Evolutionary conservation across 1,140 invertebrate genomes (phyloP).

Genomic region (Bombus confusus): DNA sequence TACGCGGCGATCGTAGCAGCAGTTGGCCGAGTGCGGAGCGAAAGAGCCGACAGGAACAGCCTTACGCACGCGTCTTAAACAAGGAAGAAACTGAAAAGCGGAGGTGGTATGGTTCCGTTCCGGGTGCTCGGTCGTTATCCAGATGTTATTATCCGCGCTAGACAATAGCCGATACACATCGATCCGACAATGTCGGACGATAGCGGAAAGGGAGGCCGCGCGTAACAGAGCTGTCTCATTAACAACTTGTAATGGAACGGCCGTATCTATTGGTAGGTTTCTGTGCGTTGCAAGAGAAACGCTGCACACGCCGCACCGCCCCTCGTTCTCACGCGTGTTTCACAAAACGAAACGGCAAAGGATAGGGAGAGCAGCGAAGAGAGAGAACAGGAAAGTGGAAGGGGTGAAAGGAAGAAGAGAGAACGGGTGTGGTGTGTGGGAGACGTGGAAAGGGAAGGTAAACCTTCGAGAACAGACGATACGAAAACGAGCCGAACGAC

Average conservation of each 20-base stretch:
- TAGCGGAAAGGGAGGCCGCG: constrained; percentile 47
- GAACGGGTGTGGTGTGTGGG: not conserved
- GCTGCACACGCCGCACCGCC: constrained; percentile 2
- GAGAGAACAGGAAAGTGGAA: not conserved
- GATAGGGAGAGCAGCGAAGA: not conserved
- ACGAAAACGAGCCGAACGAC: constrained; percentile 43
- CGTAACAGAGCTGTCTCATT: constrained; percentile 70
- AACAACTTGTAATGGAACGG: constrained; percentile 71
- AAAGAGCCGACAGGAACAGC: too few species aligned
- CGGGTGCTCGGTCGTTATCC: constrained; percentile 33
- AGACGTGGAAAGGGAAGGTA: constrained; percentile 36
- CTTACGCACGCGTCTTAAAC: not conserved
- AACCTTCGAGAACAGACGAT: constrained; percentile 58
- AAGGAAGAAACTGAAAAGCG: not conserved
- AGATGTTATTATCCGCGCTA: constrained; percentile 69
- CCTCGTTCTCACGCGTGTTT: constrained; percentile 35
- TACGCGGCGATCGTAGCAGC: too few species aligned
- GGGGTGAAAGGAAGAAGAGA: not conserved
- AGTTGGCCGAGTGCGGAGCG: too few species aligned
- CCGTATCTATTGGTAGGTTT: constrained; percentile 48
- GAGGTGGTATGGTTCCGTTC: constrained; percentile 19
- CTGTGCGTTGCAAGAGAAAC: constrained; percentile 22
- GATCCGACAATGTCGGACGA: constrained; percentile 59
- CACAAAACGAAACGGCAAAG: constrained; percentile 36
- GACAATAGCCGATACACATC: constrained; percentile 66